Evolutionary conservation across 2,888 invertebrate genomes (phyloP).

Genomic region (Ethmia dodecea): DNA sequence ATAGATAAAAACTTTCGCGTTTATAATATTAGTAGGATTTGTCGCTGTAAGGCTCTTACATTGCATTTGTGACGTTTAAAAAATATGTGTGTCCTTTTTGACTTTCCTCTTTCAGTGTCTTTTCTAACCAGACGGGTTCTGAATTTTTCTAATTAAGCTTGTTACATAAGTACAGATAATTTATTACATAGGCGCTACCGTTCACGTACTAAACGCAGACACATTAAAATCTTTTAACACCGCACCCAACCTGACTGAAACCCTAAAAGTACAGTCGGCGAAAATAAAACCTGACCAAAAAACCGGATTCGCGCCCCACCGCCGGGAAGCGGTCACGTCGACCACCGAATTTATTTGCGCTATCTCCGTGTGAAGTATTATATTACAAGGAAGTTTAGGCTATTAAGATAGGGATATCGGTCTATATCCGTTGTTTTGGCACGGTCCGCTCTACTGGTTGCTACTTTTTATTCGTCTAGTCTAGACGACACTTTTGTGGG

Average conservation of each 20-base stretch:
- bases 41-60: too few relatives aligned
- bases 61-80: too few relatives aligned
- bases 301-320: constrained; percentile 18
- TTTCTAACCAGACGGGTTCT: too few relatives aligned
- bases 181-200: too few relatives aligned
- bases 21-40: too few relatives aligned
- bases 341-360: constrained; percentile 51
- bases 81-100: too few relatives aligned
- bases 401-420: constrained; percentile 52
- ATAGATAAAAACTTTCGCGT: too few relatives aligned
- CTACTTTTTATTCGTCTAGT: constrained; percentile 22
- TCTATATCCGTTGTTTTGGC: constrained; percentile 43
- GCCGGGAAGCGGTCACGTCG: constrained; percentile 50
- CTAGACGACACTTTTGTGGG: constrained; percentile 9
- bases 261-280: constrained; percentile 27
- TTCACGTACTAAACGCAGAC: too few relatives aligned
- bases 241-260: constrained; percentile 16
- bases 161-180: too few relatives aligned
- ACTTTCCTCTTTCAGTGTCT: too few relatives aligned
- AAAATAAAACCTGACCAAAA: constrained; percentile 33
- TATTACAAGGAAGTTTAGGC: constrained; percentile 49
- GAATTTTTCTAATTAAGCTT: too few relatives aligned
- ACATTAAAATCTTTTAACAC: too few relatives aligned
- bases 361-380: constrained; percentile 39
- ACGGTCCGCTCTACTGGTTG: constrained; percentile 15